Base-by-base conservation (phyloP, 2,797 vertebrate species). In the Threskiornis aethiopicus region DNA sequence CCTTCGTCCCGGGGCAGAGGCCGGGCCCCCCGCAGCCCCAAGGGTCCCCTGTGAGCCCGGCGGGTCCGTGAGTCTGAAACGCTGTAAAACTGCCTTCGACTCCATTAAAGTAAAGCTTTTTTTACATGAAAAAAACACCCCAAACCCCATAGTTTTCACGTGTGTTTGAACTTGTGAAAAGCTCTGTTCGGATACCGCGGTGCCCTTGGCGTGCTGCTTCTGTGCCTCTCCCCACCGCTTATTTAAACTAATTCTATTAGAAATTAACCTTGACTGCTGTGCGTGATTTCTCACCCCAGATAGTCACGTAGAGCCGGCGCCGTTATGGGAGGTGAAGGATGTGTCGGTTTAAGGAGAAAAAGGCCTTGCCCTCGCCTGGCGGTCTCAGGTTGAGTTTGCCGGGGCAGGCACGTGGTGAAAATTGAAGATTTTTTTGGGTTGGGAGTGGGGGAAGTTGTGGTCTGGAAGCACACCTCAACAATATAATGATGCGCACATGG, bases 301-400 rank as follows among this genome's bases (percentile, higher is more conserved):
- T 2, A 1, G 18, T 35, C 5, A 5, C 0, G 0, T 4, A 24
- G 57, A 41, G 57, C 25, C 35, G 4, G 42, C 0, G 0, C 31
- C 3, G 1, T 5, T 41, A 5, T 0, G 26, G 54, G 57, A 8
- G 65, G 10, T 2, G 46, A 54, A 59, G 47, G 62, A 8, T 15
- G 84, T 3, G 66, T 9, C 42, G 49, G 52, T 11, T 29, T 24
- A 8, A 55, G 57, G 6, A 21, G 54, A 17, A 3, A 29, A 41
- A 62, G 8, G 9, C 14, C 13, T 72, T 72, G 19, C n/a, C 31
- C 26, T 29, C 11, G 11, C 29, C 37, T 21, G 52, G 13, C 0
- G 8, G 5, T 8, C 55, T 44, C 22, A 7, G 13, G 8, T 31
- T 12, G 57, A 29, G 47, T 67, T 52, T 41, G 6, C 24, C 12